Evolutionary conservation across 1,140 invertebrate species (phyloP).

Genomic region (Babylonia areolata): DNA sequence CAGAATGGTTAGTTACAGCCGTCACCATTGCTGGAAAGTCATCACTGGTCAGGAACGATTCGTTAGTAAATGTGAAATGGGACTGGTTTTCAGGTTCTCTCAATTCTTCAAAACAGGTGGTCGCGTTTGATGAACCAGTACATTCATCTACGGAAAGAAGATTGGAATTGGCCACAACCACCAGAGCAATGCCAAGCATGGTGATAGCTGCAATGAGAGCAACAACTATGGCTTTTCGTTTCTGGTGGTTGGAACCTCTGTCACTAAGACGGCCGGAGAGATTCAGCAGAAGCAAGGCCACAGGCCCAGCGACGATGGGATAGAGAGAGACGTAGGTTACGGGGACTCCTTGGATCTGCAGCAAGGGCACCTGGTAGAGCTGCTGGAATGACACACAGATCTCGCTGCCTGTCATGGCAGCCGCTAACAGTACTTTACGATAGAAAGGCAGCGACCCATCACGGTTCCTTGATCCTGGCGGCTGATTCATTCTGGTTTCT

Average conservation of each 20-base stretch:
- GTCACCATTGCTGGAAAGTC: not conserved
- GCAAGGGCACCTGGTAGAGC: constrained; percentile 20
- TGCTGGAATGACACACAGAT: constrained; percentile 9
- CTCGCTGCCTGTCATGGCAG: constrained; percentile 21
- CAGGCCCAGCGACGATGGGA: not conserved
- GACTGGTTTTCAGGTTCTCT: not conserved
- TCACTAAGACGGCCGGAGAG: not conserved
- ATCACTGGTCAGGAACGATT: not conserved
- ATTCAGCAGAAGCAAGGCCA: not conserved
- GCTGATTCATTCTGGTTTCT: no score
- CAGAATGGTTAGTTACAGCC: not conserved
- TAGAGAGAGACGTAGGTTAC: constrained; percentile 1
- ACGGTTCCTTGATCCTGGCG: not conserved
- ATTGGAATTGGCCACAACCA: not conserved
- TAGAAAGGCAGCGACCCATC: not conserved
- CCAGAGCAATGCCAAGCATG: not conserved
- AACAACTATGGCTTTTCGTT: not conserved
- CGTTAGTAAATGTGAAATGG: not conserved
- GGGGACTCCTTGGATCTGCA: constrained; percentile 5
- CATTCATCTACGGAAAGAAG: not conserved
- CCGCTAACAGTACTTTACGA: not conserved
- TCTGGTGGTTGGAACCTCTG: not conserved
- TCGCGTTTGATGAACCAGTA: not conserved
- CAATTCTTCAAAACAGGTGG: not conserved
- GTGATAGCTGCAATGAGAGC: not conserved